Conservation (phyloP, 2,797 vertebrate genomes). For the Ptychobarbus kaznakovi region DNA sequence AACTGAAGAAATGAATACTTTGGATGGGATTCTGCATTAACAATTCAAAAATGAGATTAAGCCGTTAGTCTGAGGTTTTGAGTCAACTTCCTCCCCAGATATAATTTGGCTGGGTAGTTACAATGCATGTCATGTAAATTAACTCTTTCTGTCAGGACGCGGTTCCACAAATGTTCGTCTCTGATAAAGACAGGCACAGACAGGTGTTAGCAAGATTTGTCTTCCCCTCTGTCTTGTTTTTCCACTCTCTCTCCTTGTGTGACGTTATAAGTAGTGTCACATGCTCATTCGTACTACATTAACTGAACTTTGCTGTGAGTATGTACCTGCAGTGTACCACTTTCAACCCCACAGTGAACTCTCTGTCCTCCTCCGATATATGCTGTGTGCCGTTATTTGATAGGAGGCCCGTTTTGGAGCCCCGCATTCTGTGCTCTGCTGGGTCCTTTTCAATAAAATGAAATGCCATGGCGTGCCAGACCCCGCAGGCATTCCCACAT, state of each 20-base stretch:
- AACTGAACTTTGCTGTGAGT: slow-evolving; percentile 2
- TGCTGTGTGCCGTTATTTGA: slow-evolving; percentile 5
- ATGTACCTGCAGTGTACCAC: neutral
- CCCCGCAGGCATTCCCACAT: neutral
- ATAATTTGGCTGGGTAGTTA: slow-evolving; percentile 6
- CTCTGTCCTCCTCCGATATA: neutral
- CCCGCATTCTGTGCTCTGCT: neutral
- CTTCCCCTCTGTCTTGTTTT: neutral
- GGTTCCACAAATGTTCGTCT: slow-evolving; percentile 1
- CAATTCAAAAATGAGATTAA: neutral
- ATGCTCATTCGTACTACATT: neutral
- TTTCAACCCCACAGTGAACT: neutral
- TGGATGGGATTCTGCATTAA: neutral
- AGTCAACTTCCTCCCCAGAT: neutral
- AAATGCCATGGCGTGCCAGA: neutral
- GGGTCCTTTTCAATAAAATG: slow-evolving; percentile 29
- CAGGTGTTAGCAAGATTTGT: slow-evolving; percentile 2
- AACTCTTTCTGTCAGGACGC: slow-evolving; percentile 18
- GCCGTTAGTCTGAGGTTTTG: neutral
- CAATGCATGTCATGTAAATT: slow-evolving; percentile 15
- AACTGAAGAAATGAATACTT: neutral
- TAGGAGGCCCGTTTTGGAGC: neutral
- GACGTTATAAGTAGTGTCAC: slow-evolving; percentile 8
- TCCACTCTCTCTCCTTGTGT: neutral
- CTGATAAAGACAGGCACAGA: slow-evolving; percentile 11